phyloP scores from a whole-genome alignment of 2,888 invertebrate genomes.

The Erebia ligea region DNA sequence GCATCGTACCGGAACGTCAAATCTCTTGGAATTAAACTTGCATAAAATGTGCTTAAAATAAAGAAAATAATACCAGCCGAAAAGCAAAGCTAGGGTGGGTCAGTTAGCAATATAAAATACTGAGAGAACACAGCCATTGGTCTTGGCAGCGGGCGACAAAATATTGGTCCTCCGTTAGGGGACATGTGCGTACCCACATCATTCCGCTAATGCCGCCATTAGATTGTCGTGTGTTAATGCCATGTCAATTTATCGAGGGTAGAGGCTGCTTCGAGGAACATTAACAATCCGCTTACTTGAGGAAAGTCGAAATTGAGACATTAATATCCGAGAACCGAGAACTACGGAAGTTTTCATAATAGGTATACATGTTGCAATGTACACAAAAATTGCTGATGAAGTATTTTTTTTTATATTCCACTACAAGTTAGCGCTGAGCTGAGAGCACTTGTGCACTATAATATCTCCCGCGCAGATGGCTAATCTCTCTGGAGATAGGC shows the following conservation, averaged over 20 bases:
- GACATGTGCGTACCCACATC: slow-evolving; percentile 15
- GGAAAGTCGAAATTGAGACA: no score
- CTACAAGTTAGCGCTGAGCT: background rate
- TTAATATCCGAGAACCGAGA: no score
- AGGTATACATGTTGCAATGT: no score
- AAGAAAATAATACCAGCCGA: background rate
- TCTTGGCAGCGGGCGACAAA: slow-evolving; percentile 14
- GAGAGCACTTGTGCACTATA: no score
- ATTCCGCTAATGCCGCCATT: slow-evolving; percentile 22
- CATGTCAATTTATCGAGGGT: slow-evolving; percentile 23
- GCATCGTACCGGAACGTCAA: no score
- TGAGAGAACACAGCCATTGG: slow-evolving; percentile 13
- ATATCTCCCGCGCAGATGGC: no score
- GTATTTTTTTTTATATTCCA: background rate
- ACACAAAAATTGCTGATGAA: background rate
- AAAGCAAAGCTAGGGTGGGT: background rate
- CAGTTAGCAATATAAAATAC: background rate
- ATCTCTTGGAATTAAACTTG: no score
- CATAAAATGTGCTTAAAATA: no score
- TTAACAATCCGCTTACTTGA: background rate
- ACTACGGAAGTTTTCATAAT: no score
- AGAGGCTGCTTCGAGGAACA: background rate
- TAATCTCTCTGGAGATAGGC: no score
- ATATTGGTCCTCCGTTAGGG: slow-evolving; percentile 8
- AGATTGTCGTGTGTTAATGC: slow-evolving; percentile 20